phyloP scores from a whole-genome alignment of 2,113 vertebrate genomes.

The Pterocles orientalis region DNA sequence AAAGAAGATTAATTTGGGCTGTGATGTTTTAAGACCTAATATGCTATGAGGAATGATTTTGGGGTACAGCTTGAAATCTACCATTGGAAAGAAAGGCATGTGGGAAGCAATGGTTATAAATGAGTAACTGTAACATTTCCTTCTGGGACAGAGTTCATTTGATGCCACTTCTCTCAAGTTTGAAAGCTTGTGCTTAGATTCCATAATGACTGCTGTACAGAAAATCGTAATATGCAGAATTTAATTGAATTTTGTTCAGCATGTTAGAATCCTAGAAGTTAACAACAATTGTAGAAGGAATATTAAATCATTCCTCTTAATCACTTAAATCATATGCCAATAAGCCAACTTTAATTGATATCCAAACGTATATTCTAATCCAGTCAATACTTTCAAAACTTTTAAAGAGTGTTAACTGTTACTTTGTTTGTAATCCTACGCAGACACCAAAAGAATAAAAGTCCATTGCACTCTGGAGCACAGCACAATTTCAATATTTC shows the following conservation, averaged over 20 bases:
- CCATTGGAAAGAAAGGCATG: not conserved
- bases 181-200: not conserved
- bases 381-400: not conserved
- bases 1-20: not conserved
- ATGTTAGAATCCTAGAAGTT: not conserved
- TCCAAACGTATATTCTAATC: not conserved
- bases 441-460: not conserved
- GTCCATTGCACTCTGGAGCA: not conserved
- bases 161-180: not conserved
- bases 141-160: not conserved
- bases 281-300: not conserved
- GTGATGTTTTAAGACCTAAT: not conserved
- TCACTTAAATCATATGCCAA: not conserved
- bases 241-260: not conserved
- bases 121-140: not conserved
- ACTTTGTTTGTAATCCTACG: not conserved
- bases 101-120: not conserved
- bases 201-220: not conserved
- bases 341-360: not conserved
- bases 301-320: not conserved
- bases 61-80: not conserved
- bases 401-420: not conserved
- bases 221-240: not conserved
- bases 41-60: not conserved
- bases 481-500: rapidly evolving